Percentiles rank a stretch among this genome's conserved stretches.
phyloP scores from a whole-genome alignment of 2,113 vertebrate species.

The Callionymus lyra region DNA sequence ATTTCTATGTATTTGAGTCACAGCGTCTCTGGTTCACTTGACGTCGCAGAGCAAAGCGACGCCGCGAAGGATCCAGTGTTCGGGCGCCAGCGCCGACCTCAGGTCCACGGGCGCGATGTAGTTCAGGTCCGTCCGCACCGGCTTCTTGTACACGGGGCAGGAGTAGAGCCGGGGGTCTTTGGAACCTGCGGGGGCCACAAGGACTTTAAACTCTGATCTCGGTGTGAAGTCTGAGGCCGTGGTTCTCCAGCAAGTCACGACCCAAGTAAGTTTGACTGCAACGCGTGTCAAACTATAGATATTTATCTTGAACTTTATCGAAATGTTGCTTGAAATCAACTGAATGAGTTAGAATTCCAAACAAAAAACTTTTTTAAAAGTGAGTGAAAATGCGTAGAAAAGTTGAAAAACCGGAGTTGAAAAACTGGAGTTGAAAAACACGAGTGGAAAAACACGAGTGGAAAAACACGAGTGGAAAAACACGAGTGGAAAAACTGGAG shows the following conservation, averaged over 20 bases:
- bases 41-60: slow-evolving; percentile 90
- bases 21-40: slow-evolving; percentile 60
- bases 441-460: too few relatives aligned
- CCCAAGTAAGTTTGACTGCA: not conserved
- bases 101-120: slow-evolving; percentile 81
- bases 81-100: slow-evolving; percentile 68
- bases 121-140: slow-evolving; percentile 77
- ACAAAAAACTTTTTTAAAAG: too few relatives aligned
- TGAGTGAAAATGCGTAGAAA: too few relatives aligned
- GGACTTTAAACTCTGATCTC: too few relatives aligned
- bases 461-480: too few relatives aligned
- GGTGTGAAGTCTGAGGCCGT: not conserved
- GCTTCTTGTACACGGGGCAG: slow-evolving; percentile 90
- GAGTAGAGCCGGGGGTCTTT: slow-evolving; percentile 78
- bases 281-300: too few relatives aligned
- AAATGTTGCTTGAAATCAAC: too few relatives aligned
- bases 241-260: not conserved
- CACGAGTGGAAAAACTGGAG: too few relatives aligned
- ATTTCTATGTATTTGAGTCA: slow-evolving; percentile 85
- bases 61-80: slow-evolving; percentile 87
- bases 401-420: too few relatives aligned
- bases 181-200: slow-evolving; percentile 46
- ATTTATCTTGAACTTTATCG: too few relatives aligned
- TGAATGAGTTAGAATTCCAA: too few relatives aligned
- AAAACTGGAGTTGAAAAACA: too few relatives aligned